Percentiles rank a stretch among this genome's conserved stretches.
phyloP scores from a whole-genome alignment of 64 coral and sea anemone genomes.

The Stylophora pistillata region DNA sequence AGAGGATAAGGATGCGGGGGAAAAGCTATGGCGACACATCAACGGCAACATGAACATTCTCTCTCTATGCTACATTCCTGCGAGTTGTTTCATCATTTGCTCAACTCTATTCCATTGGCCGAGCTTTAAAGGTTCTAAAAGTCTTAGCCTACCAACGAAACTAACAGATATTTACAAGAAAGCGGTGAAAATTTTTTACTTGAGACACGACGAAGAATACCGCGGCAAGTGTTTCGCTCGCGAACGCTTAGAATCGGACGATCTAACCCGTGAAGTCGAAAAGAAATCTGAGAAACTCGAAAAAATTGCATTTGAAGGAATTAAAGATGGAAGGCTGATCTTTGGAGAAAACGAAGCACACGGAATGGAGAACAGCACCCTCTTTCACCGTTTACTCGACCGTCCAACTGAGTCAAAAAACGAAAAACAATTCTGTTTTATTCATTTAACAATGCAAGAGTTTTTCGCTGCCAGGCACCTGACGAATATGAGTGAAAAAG shows the following conservation, averaged over 20 bases:
- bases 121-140: neutral
- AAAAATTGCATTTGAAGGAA: conserved; percentile 47
- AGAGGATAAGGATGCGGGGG: neutral
- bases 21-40: conserved; percentile 6
- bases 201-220: neutral
- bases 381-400: conserved; percentile 60
- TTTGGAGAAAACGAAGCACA: conserved; percentile 23
- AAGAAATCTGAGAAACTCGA: neutral
- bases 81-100: conserved; percentile 67
- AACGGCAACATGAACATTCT: conserved; percentile 29
- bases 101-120: neutral
- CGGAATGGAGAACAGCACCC: conserved; percentile 26
- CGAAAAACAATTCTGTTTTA: conserved; percentile 45
- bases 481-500: conserved; percentile 1
- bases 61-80: conserved; percentile 68
- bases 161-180: conserved; percentile 47
- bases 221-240: neutral
- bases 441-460: conserved; percentile 79
- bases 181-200: neutral
- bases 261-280: conserved; percentile 6
- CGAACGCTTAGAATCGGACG: neutral
- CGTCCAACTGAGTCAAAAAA: neutral
- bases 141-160: conserved; percentile 14
- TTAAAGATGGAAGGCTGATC: conserved; percentile 22
- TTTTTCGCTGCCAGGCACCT: conserved; percentile 66